Base-by-base conservation (phyloP, 1,140 invertebrate genomes). In the Sweltsa coloradensis region DNA sequence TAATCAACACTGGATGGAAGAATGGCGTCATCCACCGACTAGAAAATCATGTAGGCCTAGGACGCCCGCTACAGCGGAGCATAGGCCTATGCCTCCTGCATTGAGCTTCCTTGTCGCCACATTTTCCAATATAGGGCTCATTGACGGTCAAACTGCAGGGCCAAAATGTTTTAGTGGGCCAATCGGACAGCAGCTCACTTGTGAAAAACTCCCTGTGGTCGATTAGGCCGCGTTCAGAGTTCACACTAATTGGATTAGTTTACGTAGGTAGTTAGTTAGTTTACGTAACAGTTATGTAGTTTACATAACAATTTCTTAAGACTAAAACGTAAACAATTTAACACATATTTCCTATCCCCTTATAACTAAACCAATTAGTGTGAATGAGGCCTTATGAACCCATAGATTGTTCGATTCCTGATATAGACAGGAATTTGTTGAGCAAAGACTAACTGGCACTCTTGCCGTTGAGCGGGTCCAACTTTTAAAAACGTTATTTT, bases 71-170 rank as follows among this genome's bases (percentile, higher is more conserved):
- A 11, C 52, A 58, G 31, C 56, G 54, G 54, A 43, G 50, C 21
- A 52, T 62, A 40, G n/a, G n/a, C n/a, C n/a, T n/a, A n/a, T 61
- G 58, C 34, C 52, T 57, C 47, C 48, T 63, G 16, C 56, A 57
- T 25, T 49, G 60, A 53, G 31, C 42, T 61, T 22, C 53, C 51
- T 29, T 48, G 60, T 13, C 39, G 58, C 19, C 55, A 61, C 45
- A 49, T 62, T 25, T 58, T 61, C 42, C 40, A 54, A 47, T 24
- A 51, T 45, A 40, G n/a, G n/a, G n/a, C n/a, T n/a, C n/a, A n/a
- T n/a, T 58, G 21, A 53, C 61, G 56, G 57, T 6, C 23, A 23
- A 47, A 59, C 55, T 41, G 51, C 50, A 9, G 56, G 58, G 14
- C 57, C 59, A 18, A 46, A 46, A 13, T 43, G 45, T 23, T 57